Conservation (phyloP, 2,113 vertebrate genomes). For the Bettongia penicillata region DNA sequence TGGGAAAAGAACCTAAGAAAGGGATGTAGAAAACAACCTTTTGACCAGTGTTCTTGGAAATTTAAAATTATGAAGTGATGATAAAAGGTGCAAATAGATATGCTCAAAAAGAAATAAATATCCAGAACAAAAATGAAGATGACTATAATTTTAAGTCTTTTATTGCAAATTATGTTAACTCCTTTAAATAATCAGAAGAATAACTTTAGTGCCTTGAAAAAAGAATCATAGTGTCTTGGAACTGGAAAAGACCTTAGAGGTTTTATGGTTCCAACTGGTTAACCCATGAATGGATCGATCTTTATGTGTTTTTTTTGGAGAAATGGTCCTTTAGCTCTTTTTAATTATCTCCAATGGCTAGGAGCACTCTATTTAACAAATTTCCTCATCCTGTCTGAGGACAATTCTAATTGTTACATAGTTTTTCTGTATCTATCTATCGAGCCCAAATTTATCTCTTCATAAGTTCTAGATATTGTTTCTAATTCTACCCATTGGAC, state of each 20-base stretch:
- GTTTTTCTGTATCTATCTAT: not conserved
- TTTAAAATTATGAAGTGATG: not conserved
- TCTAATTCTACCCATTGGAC: not conserved
- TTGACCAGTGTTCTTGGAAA: not conserved
- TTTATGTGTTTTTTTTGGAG: not conserved
- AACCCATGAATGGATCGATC: not conserved
- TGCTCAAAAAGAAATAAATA: not conserved
- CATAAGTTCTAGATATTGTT: not conserved
- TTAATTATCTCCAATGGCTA: not conserved
- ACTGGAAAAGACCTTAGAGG: not conserved
- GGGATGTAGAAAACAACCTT: not conserved
- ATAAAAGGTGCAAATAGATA: not conserved
- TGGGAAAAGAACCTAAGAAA: too few relatives aligned
- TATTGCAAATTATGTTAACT: not conserved
- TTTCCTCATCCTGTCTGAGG: not conserved
- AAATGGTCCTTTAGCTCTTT: not conserved
- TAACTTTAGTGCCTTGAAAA: not conserved
- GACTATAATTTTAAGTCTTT: not conserved
- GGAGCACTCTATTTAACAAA: not conserved
- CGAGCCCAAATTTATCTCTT: not conserved
- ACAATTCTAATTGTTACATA: not conserved
- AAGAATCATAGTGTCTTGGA: not conserved
- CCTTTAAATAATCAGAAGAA: not conserved
- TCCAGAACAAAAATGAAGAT: not conserved
- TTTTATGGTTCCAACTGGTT: not conserved